Evolutionary conservation across 2,797 vertebrate species (phyloP).

Genomic region (Gymnothorax javanicus): DNA sequence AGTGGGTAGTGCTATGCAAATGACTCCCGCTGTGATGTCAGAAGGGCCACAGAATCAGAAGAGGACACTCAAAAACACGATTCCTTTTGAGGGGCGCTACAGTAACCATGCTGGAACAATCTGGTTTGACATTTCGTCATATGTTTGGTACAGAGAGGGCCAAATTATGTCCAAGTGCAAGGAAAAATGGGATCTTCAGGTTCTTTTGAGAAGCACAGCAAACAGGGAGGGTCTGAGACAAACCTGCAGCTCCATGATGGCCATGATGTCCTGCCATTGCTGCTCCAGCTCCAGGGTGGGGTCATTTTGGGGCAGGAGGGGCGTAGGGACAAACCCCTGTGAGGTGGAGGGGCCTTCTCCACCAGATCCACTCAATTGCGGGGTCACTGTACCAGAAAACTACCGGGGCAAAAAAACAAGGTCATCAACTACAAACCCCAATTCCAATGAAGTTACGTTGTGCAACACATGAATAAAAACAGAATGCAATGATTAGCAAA

Average conservation of each 20-base stretch:
- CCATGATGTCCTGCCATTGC: constrained; percentile 99
- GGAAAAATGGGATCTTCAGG: not conserved
- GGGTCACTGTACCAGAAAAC: constrained; percentile 84
- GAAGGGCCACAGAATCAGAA: no score
- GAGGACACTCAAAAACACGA: no score
- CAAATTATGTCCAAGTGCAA: no score
- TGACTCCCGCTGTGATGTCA: no score
- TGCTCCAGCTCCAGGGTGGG: constrained; percentile 93
- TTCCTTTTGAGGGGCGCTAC: no score
- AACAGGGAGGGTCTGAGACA: constrained; percentile 25
- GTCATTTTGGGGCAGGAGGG: constrained; percentile 77
- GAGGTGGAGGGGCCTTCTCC: constrained; percentile 80
- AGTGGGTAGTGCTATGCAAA: no score
- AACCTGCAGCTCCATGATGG: constrained; percentile 98
- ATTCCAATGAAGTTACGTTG: not conserved
- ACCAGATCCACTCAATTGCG: constrained; percentile 76
- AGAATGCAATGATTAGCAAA: no score
- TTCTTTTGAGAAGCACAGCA: not conserved
- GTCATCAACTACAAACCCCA: not conserved
- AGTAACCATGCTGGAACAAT: no score
- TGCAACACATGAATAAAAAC: no score
- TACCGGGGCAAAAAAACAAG: constrained; percentile 47
- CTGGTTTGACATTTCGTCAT: no score
- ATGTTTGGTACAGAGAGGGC: no score
- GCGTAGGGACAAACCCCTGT: constrained; percentile 63